Evolutionary conservation across 2,888 invertebrate genomes (phyloP), one percentile per base, ranked within the genome.

Genomic region (Sacculina carcini): DNA sequence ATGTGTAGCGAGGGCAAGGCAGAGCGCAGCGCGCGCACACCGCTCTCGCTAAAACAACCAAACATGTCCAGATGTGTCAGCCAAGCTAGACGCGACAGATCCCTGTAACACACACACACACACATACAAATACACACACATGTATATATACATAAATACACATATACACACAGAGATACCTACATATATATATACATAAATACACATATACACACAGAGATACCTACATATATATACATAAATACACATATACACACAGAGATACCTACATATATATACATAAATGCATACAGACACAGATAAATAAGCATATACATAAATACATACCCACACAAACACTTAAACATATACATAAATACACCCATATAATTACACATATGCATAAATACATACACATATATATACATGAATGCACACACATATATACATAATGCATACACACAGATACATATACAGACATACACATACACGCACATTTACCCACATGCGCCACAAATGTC

Each of bases 1-100:
- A 83, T 71, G 59, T 77, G 74, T 59, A 71, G 73, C 51, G 65
- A 66, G 0, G 81, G 77, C 24, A 82, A 66, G 2, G 69, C 65
- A 1, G 28, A 29, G 2, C 44, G 44, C 28, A 44, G 28, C 44
- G 44, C 29, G 16, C 29, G 28, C 16, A 44, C 44, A 10, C 44
- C 44, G 16, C 16, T 10, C 16, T 44, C 44, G 28, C 29, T 44
- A 29, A 44, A 44, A 29, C 44, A 44, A 29, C 29, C 29, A 19
- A 28, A 44, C 44, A 44, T 28, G 10, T 44, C 44, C 28, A 44
- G 26, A 9, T 12, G 24, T 7, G 2, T 3, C 28, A 44, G 44
- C 3, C 28, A 28, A 10, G 2, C 10, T 4, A 44, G 44, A n/a
- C 19, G 44, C 2, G 28, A 26, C 16, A 44, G 44, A 28, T 44